Percentiles rank a stretch among this genome's conserved stretches.
These are phyloP conservation scores for Nezara viridula DNA, from an alignment of 2,888 invertebrate species.

Conservation along the genomic window DNA sequence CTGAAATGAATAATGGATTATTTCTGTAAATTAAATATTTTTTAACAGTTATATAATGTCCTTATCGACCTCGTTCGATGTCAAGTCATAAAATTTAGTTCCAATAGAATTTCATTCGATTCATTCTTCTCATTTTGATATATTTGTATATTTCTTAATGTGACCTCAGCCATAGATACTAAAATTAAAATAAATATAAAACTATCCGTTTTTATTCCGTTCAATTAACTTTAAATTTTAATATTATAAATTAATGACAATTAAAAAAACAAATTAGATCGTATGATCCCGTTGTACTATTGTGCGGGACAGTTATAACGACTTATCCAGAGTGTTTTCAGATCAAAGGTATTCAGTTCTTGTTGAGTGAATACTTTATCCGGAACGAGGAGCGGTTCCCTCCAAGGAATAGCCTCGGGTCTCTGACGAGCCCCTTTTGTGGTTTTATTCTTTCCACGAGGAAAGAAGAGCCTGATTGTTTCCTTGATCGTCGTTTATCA, in stretches of 20 bases:
- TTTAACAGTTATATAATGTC: too few species aligned
- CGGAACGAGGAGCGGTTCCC: not conserved
- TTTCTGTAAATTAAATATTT: too few species aligned
- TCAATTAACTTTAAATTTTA: not conserved
- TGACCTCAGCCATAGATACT: too few species aligned
- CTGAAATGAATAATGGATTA: too few species aligned
- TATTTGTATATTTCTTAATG: too few species aligned
- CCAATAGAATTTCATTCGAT: too few species aligned
- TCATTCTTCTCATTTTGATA: too few species aligned
- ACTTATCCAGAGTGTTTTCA: not conserved
- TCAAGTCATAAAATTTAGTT: too few species aligned
- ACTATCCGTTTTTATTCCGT: not conserved
- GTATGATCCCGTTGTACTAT: not conserved
- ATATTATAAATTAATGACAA: not conserved
- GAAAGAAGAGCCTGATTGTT: not conserved
- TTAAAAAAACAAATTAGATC: not conserved
- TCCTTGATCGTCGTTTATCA: slow-evolving; percentile 6
- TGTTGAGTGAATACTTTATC: not conserved
- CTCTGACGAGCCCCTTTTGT: not conserved
- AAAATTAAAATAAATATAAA: too few species aligned
- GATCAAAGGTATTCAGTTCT: slow-evolving; percentile 14
- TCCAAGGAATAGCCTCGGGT: not conserved
- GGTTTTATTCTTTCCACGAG: not conserved
- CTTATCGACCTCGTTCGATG: too few species aligned
- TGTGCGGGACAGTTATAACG: not conserved